Evolutionary conservation across 2,888 invertebrate species (phyloP).

Genomic region (Metopia argyrocephala): DNA sequence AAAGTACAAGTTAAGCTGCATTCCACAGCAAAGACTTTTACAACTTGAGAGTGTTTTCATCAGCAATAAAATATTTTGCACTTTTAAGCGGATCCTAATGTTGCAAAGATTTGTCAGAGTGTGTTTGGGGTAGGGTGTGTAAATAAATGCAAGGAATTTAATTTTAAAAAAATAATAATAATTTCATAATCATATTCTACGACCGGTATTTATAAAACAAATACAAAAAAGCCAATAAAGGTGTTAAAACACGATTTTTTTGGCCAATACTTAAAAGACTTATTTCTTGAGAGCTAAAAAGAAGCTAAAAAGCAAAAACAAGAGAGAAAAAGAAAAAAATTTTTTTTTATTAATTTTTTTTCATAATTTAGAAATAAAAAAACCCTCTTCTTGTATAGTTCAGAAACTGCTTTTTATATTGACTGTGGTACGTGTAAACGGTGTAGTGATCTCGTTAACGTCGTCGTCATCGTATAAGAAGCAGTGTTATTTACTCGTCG

Average conservation of each 20-base stretch:
- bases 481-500: slow-evolving; percentile 51
- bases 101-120: background rate
- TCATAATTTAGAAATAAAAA: background rate
- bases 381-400: too few species aligned
- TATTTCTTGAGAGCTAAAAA: background rate
- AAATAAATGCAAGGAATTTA: slow-evolving; percentile 42
- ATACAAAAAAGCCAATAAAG: background rate
- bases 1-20: slow-evolving; percentile 60
- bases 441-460: slow-evolving; percentile 59
- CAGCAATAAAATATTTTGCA: too few species aligned
- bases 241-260: background rate
- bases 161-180: slow-evolving; percentile 17
- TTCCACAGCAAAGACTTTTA: slow-evolving; percentile 53
- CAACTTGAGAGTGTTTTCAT: too few species aligned
- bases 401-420: too few species aligned
- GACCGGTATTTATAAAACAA: slow-evolving; percentile 42
- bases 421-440: too few species aligned
- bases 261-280: too few species aligned
- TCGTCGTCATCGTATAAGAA: background rate
- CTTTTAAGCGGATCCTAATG: background rate
- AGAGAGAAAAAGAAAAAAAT: background rate
- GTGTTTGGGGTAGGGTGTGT: background rate
- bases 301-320: slow-evolving; percentile 3
- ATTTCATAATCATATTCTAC: slow-evolving; percentile 62
- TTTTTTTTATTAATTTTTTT: background rate